Evolutionary conservation across 2,797 vertebrate genomes (phyloP), one percentile per base, ranked within the genome.

Genomic region (Ctenochaetus hawaiiensis): DNA sequence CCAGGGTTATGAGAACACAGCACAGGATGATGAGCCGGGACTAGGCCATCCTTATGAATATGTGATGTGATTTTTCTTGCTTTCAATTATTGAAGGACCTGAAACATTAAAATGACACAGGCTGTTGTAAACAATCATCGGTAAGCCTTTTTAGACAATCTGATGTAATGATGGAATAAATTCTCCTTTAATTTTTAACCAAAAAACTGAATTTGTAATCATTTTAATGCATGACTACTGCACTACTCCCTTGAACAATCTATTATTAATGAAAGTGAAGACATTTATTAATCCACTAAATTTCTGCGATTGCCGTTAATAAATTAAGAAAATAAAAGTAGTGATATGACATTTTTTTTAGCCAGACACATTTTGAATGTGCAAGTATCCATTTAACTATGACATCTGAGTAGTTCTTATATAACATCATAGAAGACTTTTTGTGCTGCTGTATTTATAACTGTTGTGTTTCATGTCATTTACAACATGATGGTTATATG

Each of bases 21-120:
- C 10, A 22, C 58, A 58, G 39, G 3, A 63, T 16, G 52, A 75
- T 80, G 37, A 88, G 73, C 54, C 67, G 12, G 78, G 85, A 79
- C 75, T 26, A 18, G 52, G 64, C 49, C 45, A 26, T 67, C 51
- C 62, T 85, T 75, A 77, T 90, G 59, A 90, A 92, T 90, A 84
- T 41, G 77, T 48, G 8, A 88, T 89, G 83, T 49, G 71, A 80
- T 89, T 88, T 80, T 69, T 80, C 56, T 26, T 14, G 59, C 71
- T 63, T 67, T 91, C 17, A 89, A 93, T 91, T 78, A 92, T 92
- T 93, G 5, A 93, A 72, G 52, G 62, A 73, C 37, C 65, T 89
- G 67, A 90, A 91, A 90, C 67, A 87, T 91, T 91, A 71, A 92
- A 84, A 88, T 71, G 83, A 90, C 74, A 90, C 70, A 78, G 58